phyloP scores from a whole-genome alignment of 2,797 vertebrate species.

The Acestrorhynchus altus region DNA sequence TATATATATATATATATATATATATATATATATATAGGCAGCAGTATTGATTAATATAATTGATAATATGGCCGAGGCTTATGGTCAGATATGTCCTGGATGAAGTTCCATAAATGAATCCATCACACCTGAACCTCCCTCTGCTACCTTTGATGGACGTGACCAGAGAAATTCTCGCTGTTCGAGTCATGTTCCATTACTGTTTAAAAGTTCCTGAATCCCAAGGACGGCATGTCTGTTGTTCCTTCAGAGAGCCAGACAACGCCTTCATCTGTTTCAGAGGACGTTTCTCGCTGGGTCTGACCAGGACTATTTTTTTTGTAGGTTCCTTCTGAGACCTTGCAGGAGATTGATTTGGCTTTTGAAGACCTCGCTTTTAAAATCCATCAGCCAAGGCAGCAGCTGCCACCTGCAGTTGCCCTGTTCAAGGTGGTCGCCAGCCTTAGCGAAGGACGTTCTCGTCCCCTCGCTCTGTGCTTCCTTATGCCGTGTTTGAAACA shows the following conservation, averaged over 20 bases:
- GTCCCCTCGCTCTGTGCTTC: not conserved
- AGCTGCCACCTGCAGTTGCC: constrained; percentile 19
- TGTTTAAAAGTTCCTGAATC: not conserved
- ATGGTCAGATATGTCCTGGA: no score
- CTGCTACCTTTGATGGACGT: not conserved
- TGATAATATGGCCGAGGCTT: no score
- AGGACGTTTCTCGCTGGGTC: not conserved
- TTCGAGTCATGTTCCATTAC: not conserved
- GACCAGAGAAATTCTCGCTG: not conserved
- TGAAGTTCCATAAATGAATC: no score
- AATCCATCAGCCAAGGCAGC: not conserved
- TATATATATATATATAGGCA: no score
- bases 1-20: no score
- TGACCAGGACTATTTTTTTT: not conserved
- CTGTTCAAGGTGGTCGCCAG: not conserved
- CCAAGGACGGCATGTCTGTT: not conserved
- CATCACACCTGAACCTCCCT: no score
- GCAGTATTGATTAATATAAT: no score
- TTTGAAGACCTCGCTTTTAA: constrained; percentile 11
- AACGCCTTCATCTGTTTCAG: not conserved
- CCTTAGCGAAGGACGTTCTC: not conserved
- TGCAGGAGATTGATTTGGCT: constrained; percentile 68
- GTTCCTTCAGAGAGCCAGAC: not conserved
- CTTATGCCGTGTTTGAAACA: not conserved
- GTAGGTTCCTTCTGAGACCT: constrained; percentile 65